Evolutionary conservation across 2,113 vertebrate species (phyloP).

Genomic region (Embiotoca jacksoni): DNA sequence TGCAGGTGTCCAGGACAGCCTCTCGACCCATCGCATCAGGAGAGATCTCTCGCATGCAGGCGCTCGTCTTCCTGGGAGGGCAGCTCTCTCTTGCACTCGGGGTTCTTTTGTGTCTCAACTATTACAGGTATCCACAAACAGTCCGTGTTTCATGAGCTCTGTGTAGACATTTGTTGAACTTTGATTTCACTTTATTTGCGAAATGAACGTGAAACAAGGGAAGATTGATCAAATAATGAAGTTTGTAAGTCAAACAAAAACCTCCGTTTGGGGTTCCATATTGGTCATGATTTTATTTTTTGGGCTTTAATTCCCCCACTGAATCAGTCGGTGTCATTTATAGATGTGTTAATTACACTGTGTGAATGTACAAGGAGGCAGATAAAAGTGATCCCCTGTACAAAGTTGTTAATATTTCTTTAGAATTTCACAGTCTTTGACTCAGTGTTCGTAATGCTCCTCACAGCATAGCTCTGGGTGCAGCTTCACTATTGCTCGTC

Average conservation of each 20-base stretch:
- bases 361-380: too few relatives aligned
- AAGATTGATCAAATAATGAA: background rate
- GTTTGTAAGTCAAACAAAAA: background rate
- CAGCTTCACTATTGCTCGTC: slow-evolving; percentile 91
- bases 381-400: too few relatives aligned
- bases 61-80: slow-evolving; percentile 90
- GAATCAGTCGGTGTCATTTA: too few relatives aligned
- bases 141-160: background rate
- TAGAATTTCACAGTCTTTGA: background rate
- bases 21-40: slow-evolving; percentile 92
- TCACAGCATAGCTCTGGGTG: slow-evolving; percentile 90
- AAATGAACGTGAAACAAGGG: background rate
- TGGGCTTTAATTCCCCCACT: background rate
- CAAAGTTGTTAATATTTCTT: too few relatives aligned
- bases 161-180: background rate
- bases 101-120: slow-evolving; percentile 94
- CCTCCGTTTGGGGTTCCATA: background rate
- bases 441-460: slow-evolving; percentile 6
- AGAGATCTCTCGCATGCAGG: slow-evolving; percentile 88
- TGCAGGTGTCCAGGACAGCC: slow-evolving; percentile 92
- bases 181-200: background rate
- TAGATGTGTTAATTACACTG: too few relatives aligned
- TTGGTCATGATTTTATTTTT: background rate
- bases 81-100: slow-evolving; percentile 92
- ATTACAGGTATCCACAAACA: slow-evolving; percentile 88